A percentile compares a stretch with the other conserved stretches of the same genome.
Evolutionary conservation across 1,140 invertebrate species (phyloP).

Genomic region (Zophobas atratus): DNA sequence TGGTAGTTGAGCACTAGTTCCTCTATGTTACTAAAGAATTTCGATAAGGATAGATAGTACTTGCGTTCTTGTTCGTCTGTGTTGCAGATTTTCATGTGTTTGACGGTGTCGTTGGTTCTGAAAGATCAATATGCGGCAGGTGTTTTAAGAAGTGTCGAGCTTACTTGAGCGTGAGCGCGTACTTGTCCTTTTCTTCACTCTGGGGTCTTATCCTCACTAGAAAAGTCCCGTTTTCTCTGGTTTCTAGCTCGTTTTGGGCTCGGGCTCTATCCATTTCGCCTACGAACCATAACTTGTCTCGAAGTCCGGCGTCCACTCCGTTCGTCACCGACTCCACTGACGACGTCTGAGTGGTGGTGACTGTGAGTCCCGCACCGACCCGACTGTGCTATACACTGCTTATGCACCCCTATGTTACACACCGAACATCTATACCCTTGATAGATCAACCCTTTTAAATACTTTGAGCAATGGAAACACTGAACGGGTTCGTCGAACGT

Average conservation of each 20-base stretch:
- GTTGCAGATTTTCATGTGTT: constrained; percentile 92
- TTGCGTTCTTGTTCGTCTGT: constrained; percentile 74
- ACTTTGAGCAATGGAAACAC: constrained; percentile 89
- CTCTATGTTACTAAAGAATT: constrained; percentile 90
- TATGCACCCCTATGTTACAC: constrained; percentile 82
- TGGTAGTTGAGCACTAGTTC: constrained; percentile 94
- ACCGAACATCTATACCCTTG: constrained; percentile 86
- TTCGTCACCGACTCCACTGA: constrained; percentile 26
- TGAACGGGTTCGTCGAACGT: constrained; percentile 88
- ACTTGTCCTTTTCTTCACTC: constrained; percentile 72
- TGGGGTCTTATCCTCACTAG: constrained; percentile 87
- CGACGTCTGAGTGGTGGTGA: constrained; percentile 29
- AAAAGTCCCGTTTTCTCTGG: constrained; percentile 89
- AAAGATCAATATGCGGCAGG: constrained; percentile 57
- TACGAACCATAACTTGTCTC: constrained; percentile 76
- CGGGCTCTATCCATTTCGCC: constrained; percentile 90
- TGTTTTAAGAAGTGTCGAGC: neutral
- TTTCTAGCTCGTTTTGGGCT: constrained; percentile 84
- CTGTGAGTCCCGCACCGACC: constrained; percentile 74
- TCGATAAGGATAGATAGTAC: constrained; percentile 90
- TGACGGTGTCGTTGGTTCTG: constrained; percentile 87
- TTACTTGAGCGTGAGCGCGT: constrained; percentile 93
- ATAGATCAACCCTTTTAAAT: constrained; percentile 89
- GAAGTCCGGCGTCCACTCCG: constrained; percentile 52
- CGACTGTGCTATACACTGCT: constrained; percentile 82